Evolutionary conservation across 2,113 vertebrate species (phyloP), one percentile per base, ranked within the genome.

Genomic region (Telmatochromis sp.): DNA sequence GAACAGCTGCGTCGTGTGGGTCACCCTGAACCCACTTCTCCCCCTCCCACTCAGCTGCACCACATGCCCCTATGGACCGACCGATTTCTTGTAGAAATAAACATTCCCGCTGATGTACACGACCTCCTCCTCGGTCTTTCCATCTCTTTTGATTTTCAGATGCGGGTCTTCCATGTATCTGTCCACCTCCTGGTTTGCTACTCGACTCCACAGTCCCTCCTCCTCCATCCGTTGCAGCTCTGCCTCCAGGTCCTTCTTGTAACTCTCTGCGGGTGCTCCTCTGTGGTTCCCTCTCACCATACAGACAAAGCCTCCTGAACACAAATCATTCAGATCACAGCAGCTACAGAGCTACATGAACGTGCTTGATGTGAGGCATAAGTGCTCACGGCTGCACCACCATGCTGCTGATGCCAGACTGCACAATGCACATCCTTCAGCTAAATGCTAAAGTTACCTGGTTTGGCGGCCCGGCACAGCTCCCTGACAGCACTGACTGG

Each of bases 331-430:
- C 21, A 55, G 0, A 26, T 26, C 54, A 21, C 51, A 54, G 51
- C 51, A 53, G 51, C 51, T 54, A 21, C 51, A 53, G 19, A 54
- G 51, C 5, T 53, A 21, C n/a, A 54, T 1, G 53, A 23, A 54
- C 3, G 3, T 54, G n/a, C 53, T 55, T 0, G 53, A 55, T 23
- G 53, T 23, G 53, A 2, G 11, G 21, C 6, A 23, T 12, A 23
- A 23, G 53, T 55, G 53, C 53, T 13, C 11, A 55, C 7, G 11
- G 53, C 53, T 55, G 53, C 53, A 55, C 21, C 21, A 55, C 53
- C 21, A 55, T 55, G 53, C 53, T 7, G 53, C 53, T 55, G 53
- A 55, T 55, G 53, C 1, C 21, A 55, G 21, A 55, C 1, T 0
- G 10, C 53, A 23, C n/a, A 23, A 54, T 1, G n/a, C 53, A 55